phyloP scores from a whole-genome alignment of 2,113 vertebrate species.

The Capreolus pygargus region DNA sequence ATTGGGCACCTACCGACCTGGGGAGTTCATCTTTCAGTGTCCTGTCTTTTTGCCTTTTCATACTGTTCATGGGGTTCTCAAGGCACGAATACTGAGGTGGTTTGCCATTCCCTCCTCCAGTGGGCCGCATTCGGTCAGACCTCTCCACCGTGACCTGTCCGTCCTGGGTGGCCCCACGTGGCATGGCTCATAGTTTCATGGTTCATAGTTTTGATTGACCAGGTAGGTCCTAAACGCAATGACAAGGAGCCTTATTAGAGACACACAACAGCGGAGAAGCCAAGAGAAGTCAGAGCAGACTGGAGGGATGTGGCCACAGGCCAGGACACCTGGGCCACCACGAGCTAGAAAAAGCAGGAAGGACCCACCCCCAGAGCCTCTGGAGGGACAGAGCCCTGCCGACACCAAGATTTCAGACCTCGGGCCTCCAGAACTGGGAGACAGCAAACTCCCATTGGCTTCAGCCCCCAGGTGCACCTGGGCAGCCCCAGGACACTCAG shows the following conservation, averaged over 20 bases:
- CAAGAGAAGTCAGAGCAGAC: neutral
- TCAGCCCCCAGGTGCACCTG: accelerated
- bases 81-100: neutral
- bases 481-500: accelerated
- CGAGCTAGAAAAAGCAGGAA: too few relatives aligned
- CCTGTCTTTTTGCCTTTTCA: neutral
- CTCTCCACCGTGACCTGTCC: neutral
- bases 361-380: neutral
- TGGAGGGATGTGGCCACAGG: accelerated
- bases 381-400: neutral
- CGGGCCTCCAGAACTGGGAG: neutral
- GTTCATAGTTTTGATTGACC: neutral
- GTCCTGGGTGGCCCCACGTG: neutral
- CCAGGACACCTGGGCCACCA: neutral
- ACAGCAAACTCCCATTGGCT: accelerated
- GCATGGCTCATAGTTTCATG: accelerated
- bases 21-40: neutral
- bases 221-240: accelerated
- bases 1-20: neutral
- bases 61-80: neutral
- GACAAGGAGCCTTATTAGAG: neutral
- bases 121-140: accelerated
- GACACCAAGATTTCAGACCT: neutral
- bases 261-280: neutral
- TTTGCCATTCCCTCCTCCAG: neutral